Conservation (phyloP, 2,797 vertebrate genomes). For the Diceros bicornis region DNA sequence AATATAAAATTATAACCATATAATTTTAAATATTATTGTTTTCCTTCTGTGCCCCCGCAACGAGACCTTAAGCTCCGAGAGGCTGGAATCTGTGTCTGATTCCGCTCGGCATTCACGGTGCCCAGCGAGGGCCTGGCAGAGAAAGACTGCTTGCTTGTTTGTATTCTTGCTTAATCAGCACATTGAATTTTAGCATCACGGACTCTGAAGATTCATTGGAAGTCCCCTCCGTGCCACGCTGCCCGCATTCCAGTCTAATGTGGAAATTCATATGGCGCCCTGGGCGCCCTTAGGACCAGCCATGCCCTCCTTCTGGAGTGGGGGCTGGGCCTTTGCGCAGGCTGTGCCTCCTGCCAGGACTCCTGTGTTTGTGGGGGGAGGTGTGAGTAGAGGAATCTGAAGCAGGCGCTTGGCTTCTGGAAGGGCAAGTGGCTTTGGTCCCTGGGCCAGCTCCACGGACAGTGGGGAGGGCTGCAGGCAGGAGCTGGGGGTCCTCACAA, state of each 20-base stretch:
- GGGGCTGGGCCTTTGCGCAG: too few species aligned
- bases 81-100: neutral
- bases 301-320: fast-evolving
- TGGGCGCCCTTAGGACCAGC: neutral
- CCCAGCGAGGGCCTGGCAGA: neutral
- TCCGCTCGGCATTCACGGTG: neutral
- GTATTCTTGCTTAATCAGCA: neutral
- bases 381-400: neutral
- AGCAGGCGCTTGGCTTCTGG: neutral
- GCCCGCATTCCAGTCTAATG: neutral
- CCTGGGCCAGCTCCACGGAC: neutral
- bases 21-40: neutral
- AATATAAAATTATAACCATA: neutral
- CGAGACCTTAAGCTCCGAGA: too few species aligned
- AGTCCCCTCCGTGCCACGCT: fast-evolving
- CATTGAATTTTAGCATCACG: neutral
- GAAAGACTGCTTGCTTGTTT: neutral
- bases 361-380: fast-evolving
- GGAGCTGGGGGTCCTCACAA: neutral
- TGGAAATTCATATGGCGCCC: neutral
- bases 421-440: neutral
- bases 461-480: too few species aligned
- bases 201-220: neutral
- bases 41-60: neutral
- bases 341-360: neutral